Percentiles rank a stretch among this genome's conserved stretches.
These are phyloP conservation scores for Mimumesa dahlbomi DNA, from an alignment of 2,888 invertebrate genomes.

Conservation along the genomic window DNA sequence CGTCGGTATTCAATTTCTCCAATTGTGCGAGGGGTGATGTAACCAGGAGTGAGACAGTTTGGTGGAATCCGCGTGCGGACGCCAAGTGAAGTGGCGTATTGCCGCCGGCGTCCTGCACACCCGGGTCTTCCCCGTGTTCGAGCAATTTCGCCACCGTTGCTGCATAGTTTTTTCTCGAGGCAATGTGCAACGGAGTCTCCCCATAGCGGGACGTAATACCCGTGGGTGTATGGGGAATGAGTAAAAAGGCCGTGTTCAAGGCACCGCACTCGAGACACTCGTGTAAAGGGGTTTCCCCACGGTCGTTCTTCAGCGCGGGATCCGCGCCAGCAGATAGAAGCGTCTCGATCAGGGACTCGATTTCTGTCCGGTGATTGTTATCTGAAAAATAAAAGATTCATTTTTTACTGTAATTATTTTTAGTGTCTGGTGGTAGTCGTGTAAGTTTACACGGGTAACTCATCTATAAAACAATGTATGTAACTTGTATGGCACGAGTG, in stretches of 20 bases:
- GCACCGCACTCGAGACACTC: conserved; percentile 73
- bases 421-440: too few relatives aligned
- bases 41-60: conserved; percentile 74
- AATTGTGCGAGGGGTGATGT: conserved; percentile 73
- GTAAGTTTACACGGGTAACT: too few relatives aligned
- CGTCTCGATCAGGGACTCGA: conserved; percentile 69
- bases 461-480: too few relatives aligned
- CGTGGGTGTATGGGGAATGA: conserved; percentile 65
- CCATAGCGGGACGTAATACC: conserved; percentile 73
- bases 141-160: conserved; percentile 70
- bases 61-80: conserved; percentile 77
- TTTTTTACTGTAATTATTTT: too few relatives aligned
- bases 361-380: conserved; percentile 65
- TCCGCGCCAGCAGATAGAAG: conserved; percentile 76
- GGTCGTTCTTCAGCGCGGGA: conserved; percentile 75
- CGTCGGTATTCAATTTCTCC: conserved; percentile 74
- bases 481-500: too few relatives aligned
- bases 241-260: conserved; percentile 66
- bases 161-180: conserved; percentile 73
- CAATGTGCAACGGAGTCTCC: conserved; percentile 77
- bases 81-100: conserved; percentile 79
- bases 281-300: conserved; percentile 78
- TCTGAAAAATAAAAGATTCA: too few relatives aligned
- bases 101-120: conserved; percentile 74
- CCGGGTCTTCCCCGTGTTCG: conserved; percentile 71